Base-by-base conservation (phyloP, 2,113 vertebrate species). In the Alces alces region DNA sequence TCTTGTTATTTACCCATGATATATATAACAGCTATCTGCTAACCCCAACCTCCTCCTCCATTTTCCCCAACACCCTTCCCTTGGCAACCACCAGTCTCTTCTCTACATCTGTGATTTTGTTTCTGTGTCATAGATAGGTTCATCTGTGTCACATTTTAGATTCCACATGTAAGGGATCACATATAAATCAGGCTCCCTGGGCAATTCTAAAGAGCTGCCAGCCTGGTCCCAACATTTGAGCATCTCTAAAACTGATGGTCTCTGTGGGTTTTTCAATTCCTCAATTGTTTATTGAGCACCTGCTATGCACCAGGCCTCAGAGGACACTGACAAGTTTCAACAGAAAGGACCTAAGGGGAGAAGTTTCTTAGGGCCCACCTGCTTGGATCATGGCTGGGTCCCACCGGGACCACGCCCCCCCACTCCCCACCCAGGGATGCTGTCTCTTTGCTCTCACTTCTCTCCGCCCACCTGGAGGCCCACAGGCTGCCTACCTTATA, bases 401-500 rank as follows among this genome's bases (percentile, higher is more conserved):
- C 30, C n/a, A 2, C 13, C 1, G 52, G 28, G 39, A 43, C 30
- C 25, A 43, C 89, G 28, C 21, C 36, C 3, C 14, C n/a, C 3
- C n/a, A 1, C 10, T 36, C 36, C 5, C 0, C 52, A 6, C 4
- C 70, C n/a, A 15, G 6, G n/a, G 13, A 13, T 47, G 36, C 76
- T 10, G 66, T 16, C 64, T 25, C 45, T 76, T 10, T 8, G 91
- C 14, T 57, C 94, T 50, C 9, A 15, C n/a, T 73, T 13, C 87
- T 21, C 23, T 13, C 3, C 54, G 43, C 50, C 2, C 3, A 47
- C 8, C 5, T 33, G 39, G 3, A 6, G 0, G 14, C 85, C 94
- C 47, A 45, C 30, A 28, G 52, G 43, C 57, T n/a, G 5, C 58
- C 79, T 92, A 99, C 99, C 99, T 99, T 99, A 98, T 99, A 99